A percentile compares a stretch with the other conserved stretches of the same genome.
Conservation (phyloP, 1,140 invertebrate genomes). For the Callitettix versicolor region DNA sequence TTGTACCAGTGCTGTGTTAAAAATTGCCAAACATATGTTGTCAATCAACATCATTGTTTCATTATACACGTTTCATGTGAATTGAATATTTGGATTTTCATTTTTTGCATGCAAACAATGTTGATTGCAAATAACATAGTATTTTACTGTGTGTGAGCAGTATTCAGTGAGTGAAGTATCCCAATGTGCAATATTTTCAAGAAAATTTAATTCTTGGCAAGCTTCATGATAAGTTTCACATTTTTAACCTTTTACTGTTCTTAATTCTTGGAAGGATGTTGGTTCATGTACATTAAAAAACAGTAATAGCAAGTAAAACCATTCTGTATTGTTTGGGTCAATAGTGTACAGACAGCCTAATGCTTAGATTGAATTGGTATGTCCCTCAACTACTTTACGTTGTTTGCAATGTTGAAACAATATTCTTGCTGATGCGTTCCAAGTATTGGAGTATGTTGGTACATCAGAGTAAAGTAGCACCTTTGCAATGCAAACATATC, state of each 20-base stretch:
- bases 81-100: conserved; percentile 22
- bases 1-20: not conserved
- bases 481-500: conserved; percentile 28
- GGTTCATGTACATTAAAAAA: conserved; percentile 36
- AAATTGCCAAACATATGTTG: conserved; percentile 31
- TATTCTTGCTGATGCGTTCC: conserved; percentile 20
- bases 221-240: conserved; percentile 32
- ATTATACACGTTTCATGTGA: conserved; percentile 26
- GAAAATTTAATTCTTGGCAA: conserved; percentile 28
- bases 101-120: conserved; percentile 26
- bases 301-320: conserved; percentile 33
- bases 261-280: conserved; percentile 35
- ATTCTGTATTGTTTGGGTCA: conserved; percentile 30
- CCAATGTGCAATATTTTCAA: conserved; percentile 29
- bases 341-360: conserved; percentile 30
- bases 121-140: conserved; percentile 34
- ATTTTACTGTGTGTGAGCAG: conserved; percentile 31
- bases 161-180: conserved; percentile 26
- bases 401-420: conserved; percentile 18
- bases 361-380: conserved; percentile 23
- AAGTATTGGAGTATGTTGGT: conserved; percentile 29
- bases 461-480: conserved; percentile 28
- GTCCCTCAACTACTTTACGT: conserved; percentile 23
- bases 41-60: conserved; percentile 31
- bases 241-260: conserved; percentile 32